Conservation (phyloP, 2,797 vertebrate species). For the Labeo calbasu region DNA sequence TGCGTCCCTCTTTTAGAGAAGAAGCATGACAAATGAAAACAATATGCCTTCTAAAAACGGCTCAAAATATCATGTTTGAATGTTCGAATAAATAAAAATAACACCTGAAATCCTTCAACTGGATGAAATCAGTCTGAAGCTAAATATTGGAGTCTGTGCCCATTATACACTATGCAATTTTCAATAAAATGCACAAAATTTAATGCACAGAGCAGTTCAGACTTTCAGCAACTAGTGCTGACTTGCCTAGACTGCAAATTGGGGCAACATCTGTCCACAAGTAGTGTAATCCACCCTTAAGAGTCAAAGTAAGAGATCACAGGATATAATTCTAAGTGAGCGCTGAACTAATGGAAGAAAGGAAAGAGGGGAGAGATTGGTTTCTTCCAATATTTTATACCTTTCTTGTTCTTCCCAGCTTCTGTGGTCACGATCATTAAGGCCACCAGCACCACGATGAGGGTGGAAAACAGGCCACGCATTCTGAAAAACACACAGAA, state of each 20-base stretch:
- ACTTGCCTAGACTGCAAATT: not conserved
- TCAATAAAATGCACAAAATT: not conserved
- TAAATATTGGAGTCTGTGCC: not conserved
- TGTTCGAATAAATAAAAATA: not conserved
- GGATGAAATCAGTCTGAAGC: not conserved
- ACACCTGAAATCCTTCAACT: not conserved
- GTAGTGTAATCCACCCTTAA: not conserved
- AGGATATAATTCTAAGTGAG: not conserved
- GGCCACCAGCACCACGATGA: constrained; percentile 71
- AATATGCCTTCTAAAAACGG: not conserved
- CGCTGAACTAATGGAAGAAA: not conserved
- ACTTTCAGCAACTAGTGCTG: not conserved
- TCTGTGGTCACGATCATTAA: constrained; percentile 76
- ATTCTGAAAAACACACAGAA: constrained; percentile 75
- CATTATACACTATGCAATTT: not conserved
- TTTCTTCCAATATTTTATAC: constrained; percentile 58
- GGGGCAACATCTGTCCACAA: not conserved
- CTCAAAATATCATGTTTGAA: not conserved
- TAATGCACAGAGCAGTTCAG: not conserved
- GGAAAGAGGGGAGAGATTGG: not conserved
- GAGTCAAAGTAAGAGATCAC: constrained; percentile 6
- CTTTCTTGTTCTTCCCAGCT: constrained; percentile 87
- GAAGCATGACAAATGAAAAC: not conserved
- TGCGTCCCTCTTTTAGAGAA: not conserved
- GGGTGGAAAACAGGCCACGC: constrained; percentile 77